Evolutionary conservation across 2,113 vertebrate species (phyloP).

Genomic region (Oreocharis arfaki): DNA sequence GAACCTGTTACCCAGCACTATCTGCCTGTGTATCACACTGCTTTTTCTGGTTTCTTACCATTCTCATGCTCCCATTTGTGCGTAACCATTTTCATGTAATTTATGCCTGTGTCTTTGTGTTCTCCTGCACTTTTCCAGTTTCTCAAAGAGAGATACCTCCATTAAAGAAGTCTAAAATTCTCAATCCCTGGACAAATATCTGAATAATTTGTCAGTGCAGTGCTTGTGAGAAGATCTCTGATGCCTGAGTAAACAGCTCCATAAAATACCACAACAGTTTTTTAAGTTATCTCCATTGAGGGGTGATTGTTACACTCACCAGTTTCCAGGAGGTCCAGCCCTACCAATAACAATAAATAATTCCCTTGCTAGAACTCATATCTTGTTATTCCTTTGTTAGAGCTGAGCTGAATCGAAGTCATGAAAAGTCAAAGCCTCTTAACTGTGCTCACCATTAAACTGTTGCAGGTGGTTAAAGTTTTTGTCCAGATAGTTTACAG

Average conservation of each 20-base stretch:
- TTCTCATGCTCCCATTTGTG: background rate
- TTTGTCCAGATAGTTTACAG: background rate
- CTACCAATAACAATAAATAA: background rate
- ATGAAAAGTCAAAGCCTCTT: background rate
- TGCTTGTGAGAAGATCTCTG: background rate
- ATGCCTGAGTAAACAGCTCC: background rate
- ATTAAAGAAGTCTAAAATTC: background rate
- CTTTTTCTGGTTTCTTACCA: background rate
- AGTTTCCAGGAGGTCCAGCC: background rate
- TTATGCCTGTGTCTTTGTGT: background rate
- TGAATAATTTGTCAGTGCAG: background rate
- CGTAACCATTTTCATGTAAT: background rate
- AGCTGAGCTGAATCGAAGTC: background rate
- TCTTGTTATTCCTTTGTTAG: background rate
- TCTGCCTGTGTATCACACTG: background rate
- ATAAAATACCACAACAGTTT: background rate
- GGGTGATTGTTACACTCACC: background rate
- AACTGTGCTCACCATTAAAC: background rate
- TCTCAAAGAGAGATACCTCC: background rate
- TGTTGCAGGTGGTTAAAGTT: background rate
- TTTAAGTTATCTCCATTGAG: background rate
- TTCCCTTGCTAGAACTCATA: background rate
- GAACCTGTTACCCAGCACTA: background rate
- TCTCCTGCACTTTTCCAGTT: background rate
- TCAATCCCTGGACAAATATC: background rate